Base-by-base conservation (phyloP, 1,140 invertebrate species). In the Anastrepha obliqua region DNA sequence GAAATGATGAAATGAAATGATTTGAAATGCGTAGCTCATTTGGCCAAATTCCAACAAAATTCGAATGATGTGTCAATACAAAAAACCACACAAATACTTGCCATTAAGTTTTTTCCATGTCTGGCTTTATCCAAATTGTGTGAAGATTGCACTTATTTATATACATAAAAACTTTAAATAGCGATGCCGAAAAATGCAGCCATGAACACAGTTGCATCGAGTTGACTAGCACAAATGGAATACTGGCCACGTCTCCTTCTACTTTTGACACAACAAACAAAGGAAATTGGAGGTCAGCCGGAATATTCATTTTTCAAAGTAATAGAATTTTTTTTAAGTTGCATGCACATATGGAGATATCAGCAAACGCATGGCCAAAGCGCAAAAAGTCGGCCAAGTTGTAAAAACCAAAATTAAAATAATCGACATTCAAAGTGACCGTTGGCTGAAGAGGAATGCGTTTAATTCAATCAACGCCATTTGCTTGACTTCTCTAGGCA, bases 271-370 rank as follows among this genome's bases (percentile, higher is more conserved):
- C 9, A 62, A 15, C 60, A 62, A 62, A 13, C 15, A 62, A 17
- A 15, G 60, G 60, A 62, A 62, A 13, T 81, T 81, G 20, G 17
- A 81, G 74, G 44, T 58, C 47, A 81, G 17, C 44, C 44, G 8
- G 15, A 47, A 15, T 39, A n/a, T 39, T 3, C 9, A 15, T 42
- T 29, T 47, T 47, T 74, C 6, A 6, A 47, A 11, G 39, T 39
- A 74, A 74, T 44, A 47, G 6, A 74, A 44, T 17, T 74, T 74
- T 44, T 44, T 47, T 74, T 39, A 74, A 74, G 42, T 44, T 74
- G 67, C 15, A 47, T 74, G 64, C 64, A 64, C 62, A 64, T 20
- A 64, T 64, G 62, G 60, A 6, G 15, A 2, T 20, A 64, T 6
- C 17, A 20, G 2, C 62, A n/a, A 64, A 64, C 20, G 9, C n/a